Percentiles rank a stretch among this genome's conserved stretches.
Conservation (phyloP, 2,113 vertebrate genomes). For the Origma solitaria region DNA sequence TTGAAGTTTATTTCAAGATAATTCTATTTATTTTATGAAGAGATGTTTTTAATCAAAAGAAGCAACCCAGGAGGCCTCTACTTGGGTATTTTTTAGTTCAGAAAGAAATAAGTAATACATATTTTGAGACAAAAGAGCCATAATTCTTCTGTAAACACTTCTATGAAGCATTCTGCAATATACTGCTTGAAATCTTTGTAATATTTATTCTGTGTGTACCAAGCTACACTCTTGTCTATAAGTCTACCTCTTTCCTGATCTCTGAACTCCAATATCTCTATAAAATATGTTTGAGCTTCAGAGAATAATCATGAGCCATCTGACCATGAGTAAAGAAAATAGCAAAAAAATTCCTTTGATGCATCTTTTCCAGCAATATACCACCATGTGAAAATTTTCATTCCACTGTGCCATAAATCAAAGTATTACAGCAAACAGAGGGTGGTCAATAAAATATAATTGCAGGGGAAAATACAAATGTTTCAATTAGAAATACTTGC, state of each 20-base stretch:
- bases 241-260: neutral
- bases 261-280: neutral
- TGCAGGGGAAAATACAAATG: neutral
- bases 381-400: neutral
- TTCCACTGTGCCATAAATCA: neutral
- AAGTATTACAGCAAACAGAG: neutral
- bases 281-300: neutral
- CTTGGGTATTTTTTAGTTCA: neutral
- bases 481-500: neutral
- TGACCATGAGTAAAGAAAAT: neutral
- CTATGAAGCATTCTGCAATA: neutral
- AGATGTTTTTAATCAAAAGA: neutral
- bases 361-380: neutral
- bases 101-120: neutral
- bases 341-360: neutral
- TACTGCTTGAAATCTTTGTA: neutral
- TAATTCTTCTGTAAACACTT: neutral
- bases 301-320: neutral
- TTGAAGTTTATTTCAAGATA: neutral
- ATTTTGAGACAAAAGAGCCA: neutral
- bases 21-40: neutral
- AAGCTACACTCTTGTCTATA: neutral
- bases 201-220: neutral
- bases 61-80: neutral
- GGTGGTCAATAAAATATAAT: neutral